Evolutionary conservation across 2,888 invertebrate species (phyloP).

Genomic region (Gibbula magus): DNA sequence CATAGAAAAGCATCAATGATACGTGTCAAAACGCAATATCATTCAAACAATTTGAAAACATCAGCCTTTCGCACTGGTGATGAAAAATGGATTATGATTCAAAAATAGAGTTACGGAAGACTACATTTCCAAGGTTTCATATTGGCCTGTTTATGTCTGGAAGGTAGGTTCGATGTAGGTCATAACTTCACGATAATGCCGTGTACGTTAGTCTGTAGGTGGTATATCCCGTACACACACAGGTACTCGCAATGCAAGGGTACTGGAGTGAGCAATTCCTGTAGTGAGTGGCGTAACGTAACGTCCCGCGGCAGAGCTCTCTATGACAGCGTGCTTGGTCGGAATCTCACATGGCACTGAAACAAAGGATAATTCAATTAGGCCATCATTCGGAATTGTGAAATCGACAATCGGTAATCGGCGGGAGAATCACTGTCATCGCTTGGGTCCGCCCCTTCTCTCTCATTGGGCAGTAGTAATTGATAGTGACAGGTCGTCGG

Average conservation of each 20-base stretch:
- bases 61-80: too few species aligned
- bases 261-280: neutral
- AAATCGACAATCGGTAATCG: constrained; percentile 15
- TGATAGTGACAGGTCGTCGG: constrained; percentile 25
- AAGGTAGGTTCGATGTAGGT: too few species aligned
- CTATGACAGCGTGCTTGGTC: neutral
- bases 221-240: neutral
- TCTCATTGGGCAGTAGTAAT: constrained; percentile 29
- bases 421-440: neutral
- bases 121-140: too few species aligned
- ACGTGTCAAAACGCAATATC: too few species aligned
- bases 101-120: too few species aligned
- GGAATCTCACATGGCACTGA: neutral
- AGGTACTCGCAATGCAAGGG: neutral
- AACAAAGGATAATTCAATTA: constrained; percentile 9
- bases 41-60: too few species aligned
- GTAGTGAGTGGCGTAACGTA: neutral
- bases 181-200: neutral
- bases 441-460: constrained; percentile 15
- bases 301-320: neutral
- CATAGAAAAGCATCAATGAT: too few species aligned
- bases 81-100: too few species aligned
- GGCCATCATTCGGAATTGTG: constrained; percentile 1
- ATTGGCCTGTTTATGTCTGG: too few species aligned
- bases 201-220: neutral